A percentile compares a stretch with the other conserved stretches of the same genome.
Evolutionary conservation across 2,888 invertebrate species (phyloP).

Genomic region (Synergus itoensis): DNA sequence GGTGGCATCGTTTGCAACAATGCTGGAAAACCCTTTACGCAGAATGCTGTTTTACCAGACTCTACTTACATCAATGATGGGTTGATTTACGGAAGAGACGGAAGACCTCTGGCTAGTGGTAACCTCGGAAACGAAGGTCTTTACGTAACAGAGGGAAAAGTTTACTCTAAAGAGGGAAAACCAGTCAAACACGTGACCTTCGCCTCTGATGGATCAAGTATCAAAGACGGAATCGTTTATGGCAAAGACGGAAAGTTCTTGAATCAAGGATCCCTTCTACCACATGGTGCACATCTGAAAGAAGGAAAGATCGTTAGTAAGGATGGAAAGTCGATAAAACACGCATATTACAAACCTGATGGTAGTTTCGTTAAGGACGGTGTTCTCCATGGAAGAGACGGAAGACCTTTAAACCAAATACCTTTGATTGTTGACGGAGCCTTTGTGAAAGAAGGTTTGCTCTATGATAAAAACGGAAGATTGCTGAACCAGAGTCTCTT

Average conservation of each 20-base stretch:
- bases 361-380: slow-evolving; percentile 74
- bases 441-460: slow-evolving; percentile 68
- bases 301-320: slow-evolving; percentile 73
- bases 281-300: slow-evolving; percentile 70
- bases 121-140: slow-evolving; percentile 70
- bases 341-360: slow-evolving; percentile 72
- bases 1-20: slow-evolving; percentile 71
- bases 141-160: slow-evolving; percentile 70
- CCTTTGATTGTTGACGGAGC: slow-evolving; percentile 70
- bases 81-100: slow-evolving; percentile 69
- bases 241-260: slow-evolving; percentile 71
- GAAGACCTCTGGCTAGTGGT: slow-evolving; percentile 68
- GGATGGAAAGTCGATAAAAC: slow-evolving; percentile 71
- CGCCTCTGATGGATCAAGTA: slow-evolving; percentile 70
- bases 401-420: slow-evolving; percentile 69
- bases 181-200: slow-evolving; percentile 72
- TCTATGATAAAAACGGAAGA: slow-evolving; percentile 65
- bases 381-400: slow-evolving; percentile 68
- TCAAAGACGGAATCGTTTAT: slow-evolving; percentile 72
- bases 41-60: slow-evolving; percentile 70
- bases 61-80: slow-evolving; percentile 71
- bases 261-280: slow-evolving; percentile 73
- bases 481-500: slow-evolving; percentile 71
- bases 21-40: slow-evolving; percentile 70
- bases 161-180: slow-evolving; percentile 71